Evolutionary conservation across 2,797 vertebrate genomes (phyloP).

Genomic region (Falco naumanni): DNA sequence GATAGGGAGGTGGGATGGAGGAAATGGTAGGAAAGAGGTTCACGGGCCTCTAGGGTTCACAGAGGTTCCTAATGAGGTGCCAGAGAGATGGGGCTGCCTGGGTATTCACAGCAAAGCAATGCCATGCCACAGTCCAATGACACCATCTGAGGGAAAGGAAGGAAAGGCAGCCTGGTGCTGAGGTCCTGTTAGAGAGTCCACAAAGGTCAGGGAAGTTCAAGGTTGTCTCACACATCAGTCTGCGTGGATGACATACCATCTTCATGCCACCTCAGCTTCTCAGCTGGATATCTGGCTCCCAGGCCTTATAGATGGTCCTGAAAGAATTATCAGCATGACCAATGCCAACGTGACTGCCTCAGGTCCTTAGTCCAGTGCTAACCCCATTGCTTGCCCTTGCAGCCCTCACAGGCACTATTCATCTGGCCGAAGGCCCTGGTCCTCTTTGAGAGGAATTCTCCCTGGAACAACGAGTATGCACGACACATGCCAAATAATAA

Average conservation of each 20-base stretch:
- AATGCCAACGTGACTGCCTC: neutral
- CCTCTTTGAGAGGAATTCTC: neutral
- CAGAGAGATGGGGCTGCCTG: neutral
- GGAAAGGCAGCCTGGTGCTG: neutral
- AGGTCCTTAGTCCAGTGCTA: neutral
- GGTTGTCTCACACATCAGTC: neutral
- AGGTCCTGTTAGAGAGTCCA: neutral
- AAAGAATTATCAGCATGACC: neutral
- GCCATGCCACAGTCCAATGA: neutral
- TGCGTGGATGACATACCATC: neutral
- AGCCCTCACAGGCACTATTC: neutral
- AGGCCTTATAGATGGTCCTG: neutral
- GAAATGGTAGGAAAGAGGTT: neutral
- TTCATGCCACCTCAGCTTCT: neutral
- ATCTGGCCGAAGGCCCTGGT: neutral
- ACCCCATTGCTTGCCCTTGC: neutral
- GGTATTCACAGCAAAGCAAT: neutral
- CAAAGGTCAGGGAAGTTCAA: neutral
- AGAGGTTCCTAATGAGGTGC: neutral
- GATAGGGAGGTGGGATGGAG: neutral
- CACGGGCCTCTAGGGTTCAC: neutral
- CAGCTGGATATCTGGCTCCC: neutral
- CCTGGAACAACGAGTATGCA: neutral
- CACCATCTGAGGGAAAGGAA: neutral
- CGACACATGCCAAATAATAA: neutral